phyloP scores from a whole-genome alignment of 2,797 vertebrate species.

The Halcyon chelicuti region DNA sequence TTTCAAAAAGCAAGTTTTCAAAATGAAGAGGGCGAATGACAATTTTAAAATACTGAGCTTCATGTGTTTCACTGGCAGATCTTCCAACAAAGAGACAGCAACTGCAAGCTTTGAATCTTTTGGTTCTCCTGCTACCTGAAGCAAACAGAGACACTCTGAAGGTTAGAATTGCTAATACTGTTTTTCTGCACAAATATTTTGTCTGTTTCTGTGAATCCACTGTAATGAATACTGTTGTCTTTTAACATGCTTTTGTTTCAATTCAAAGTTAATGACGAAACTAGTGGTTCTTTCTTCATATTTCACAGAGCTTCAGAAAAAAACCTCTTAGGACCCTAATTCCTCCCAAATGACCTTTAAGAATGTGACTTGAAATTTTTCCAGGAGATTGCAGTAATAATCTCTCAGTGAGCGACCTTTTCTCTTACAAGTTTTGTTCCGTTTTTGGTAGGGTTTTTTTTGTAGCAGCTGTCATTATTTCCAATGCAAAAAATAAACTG shows the following conservation, averaged over 20 bases:
- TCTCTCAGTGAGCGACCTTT: neutral
- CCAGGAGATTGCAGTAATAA: neutral
- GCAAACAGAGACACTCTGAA: constrained; percentile 91
- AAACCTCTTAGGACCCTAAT: neutral
- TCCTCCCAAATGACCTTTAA: constrained; percentile 8
- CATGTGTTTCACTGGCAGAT: constrained; percentile 80
- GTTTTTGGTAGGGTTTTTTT: neutral
- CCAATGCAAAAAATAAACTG: neutral
- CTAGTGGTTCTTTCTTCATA: neutral
- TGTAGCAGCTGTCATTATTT: neutral
- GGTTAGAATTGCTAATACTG: constrained; percentile 76
- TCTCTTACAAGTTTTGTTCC: neutral
- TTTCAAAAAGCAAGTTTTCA: neutral
- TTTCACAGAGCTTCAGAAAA: neutral
- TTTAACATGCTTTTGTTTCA: neutral
- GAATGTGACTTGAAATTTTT: constrained; percentile 24
- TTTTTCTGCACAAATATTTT: neutral
- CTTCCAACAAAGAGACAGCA: constrained; percentile 91
- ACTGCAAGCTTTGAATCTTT: constrained; percentile 94
- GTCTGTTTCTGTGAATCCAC: neutral
- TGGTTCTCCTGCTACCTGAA: constrained; percentile 92
- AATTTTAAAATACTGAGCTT: neutral
- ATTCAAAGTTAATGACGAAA: neutral
- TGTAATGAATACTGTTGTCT: neutral
- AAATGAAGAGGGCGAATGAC: neutral